These are phyloP conservation scores for Turritopsis rubra DNA, from an alignment of 30 jellyfish, hydroid and myxozoan species.

Conservation along the genomic window DNA sequence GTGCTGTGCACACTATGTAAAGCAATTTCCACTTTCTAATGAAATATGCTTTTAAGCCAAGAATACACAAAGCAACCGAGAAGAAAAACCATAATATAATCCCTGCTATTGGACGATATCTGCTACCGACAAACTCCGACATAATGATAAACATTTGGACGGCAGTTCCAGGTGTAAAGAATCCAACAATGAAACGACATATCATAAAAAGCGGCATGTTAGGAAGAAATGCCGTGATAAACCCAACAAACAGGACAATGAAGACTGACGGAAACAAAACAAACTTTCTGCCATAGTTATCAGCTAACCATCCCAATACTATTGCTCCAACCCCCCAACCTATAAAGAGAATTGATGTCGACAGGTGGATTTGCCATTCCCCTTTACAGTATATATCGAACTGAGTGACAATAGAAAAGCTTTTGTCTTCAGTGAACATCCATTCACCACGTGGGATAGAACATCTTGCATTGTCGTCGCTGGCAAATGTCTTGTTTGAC, in stretches of 20 bases:
- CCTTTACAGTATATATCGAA: constrained; percentile 59
- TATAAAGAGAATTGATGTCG: constrained; percentile 47
- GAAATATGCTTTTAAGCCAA: constrained; percentile 76
- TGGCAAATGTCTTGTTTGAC: constrained; percentile 15
- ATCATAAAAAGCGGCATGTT: constrained; percentile 37
- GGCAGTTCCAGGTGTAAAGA: constrained; percentile 65
- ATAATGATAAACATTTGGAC: constrained; percentile 59
- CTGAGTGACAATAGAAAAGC: constrained; percentile 32
- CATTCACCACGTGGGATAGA: constrained; percentile 49
- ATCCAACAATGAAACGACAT: constrained; percentile 56
- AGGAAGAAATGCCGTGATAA: constrained; percentile 56
- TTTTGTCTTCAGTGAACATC: constrained; percentile 35
- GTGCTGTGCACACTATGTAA: constrained; percentile 60
- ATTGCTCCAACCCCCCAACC: constrained; percentile 84
- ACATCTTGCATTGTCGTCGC: constrained; percentile 17
- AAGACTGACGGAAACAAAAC: constrained; percentile 51
- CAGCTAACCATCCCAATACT: constrained; percentile 63
- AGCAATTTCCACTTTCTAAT: constrained; percentile 63
- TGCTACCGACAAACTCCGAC: constrained; percentile 76
- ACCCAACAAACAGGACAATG: constrained; percentile 45
- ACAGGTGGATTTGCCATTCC: constrained; percentile 31
- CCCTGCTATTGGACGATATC: constrained; percentile 71
- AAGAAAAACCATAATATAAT: constrained; percentile 62
- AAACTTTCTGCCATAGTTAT: constrained; percentile 61
- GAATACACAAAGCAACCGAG: constrained; percentile 53